Evolutionary conservation across 2,113 vertebrate species (phyloP).

Genomic region (Trachemys scripta): DNA sequence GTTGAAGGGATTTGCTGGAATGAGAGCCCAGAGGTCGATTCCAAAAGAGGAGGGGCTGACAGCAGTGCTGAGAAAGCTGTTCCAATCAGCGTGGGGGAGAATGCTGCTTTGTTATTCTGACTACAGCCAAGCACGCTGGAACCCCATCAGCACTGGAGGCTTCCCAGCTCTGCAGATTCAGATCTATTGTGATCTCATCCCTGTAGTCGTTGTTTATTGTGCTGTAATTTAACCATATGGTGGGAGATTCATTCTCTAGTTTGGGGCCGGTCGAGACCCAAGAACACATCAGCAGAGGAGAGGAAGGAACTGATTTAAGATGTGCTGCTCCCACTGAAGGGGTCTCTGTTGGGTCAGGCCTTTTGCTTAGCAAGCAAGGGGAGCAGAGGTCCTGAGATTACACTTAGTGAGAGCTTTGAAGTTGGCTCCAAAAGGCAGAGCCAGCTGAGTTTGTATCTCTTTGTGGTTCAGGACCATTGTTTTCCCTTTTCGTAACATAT

Average conservation of each 20-base stretch:
- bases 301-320: slow-evolving; percentile 59
- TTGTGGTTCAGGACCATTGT: not conserved
- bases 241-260: not conserved
- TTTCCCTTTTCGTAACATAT: not conserved
- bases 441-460: not conserved
- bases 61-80: not conserved
- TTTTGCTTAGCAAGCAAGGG: slow-evolving; percentile 3
- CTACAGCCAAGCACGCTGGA: not conserved
- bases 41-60: not conserved
- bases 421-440: not conserved
- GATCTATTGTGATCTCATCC: slow-evolving; percentile 5
- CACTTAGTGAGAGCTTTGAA: not conserved
- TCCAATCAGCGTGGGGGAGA: not conserved
- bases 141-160: not conserved
- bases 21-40: not conserved
- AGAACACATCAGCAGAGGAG: slow-evolving; percentile 35
- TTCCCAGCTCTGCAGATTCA: slow-evolving; percentile 11
- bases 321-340: not conserved
- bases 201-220: not conserved
- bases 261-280: slow-evolving; percentile 13
- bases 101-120: not conserved
- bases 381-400: not conserved
- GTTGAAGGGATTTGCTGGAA: not conserved
- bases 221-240: slow-evolving; percentile 19
- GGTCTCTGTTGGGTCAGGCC: not conserved